Conservation (phyloP, 2,797 vertebrate species). For the Anguilla obscura region DNA sequence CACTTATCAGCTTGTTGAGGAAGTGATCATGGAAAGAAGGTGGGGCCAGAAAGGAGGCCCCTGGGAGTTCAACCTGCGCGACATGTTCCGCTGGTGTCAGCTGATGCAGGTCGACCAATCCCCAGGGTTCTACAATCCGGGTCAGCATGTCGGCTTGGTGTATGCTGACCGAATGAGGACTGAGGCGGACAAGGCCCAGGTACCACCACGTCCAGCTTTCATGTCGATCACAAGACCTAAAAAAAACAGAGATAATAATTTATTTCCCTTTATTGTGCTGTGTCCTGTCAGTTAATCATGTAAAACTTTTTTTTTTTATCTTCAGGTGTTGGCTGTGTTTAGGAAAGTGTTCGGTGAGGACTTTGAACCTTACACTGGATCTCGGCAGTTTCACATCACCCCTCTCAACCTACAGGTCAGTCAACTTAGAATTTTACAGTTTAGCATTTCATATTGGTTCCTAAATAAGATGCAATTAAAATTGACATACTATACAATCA, state of each 20-base stretch:
- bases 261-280: not conserved
- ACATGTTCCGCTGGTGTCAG: slow-evolving; percentile 98
- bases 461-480: not conserved
- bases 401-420: slow-evolving; percentile 90
- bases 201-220: slow-evolving; percentile 43
- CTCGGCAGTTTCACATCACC: slow-evolving; percentile 87
- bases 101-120: slow-evolving; percentile 93
- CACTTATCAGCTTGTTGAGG: slow-evolving; percentile 79
- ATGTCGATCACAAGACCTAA: not conserved
- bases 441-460: not conserved
- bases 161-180: slow-evolving; percentile 94
- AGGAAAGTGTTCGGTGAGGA: slow-evolving; percentile 82
- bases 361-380: slow-evolving; percentile 79
- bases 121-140: slow-evolving; percentile 86
- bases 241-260: not conserved
- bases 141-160: slow-evolving; percentile 88
- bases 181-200: slow-evolving; percentile 84
- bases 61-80: slow-evolving; percentile 97
- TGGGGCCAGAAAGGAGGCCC: slow-evolving; percentile 97
- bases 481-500: not conserved
- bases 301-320: not conserved
- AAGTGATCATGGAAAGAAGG: slow-evolving; percentile 82
- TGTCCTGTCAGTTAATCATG: not conserved
- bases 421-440: not conserved
- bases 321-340: slow-evolving; percentile 84